Evolutionary conservation across 2,113 vertebrate genomes (phyloP).

Genomic region (Pteruthius melanotis): DNA sequence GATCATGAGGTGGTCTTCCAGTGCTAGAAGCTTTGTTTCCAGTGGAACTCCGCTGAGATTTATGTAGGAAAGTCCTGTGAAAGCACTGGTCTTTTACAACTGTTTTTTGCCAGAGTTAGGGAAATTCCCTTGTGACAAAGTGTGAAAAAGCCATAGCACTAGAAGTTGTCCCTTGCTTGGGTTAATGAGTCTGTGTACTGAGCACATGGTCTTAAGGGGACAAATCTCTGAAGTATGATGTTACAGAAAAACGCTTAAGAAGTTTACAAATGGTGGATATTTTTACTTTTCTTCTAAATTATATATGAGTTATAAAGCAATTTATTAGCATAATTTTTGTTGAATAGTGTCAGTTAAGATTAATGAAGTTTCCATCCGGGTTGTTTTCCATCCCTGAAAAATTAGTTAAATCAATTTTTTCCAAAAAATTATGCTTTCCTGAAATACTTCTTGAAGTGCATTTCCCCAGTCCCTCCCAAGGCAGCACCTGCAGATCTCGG

Average conservation of each 20-base stretch:
- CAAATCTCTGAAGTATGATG: accelerated
- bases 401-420: not conserved
- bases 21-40: not conserved
- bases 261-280: not conserved
- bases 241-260: not conserved
- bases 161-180: not conserved
- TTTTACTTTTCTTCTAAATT: not conserved
- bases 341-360: not conserved
- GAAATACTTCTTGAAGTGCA: not conserved
- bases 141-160: not conserved
- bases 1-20: not conserved
- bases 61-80: not conserved
- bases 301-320: not conserved
- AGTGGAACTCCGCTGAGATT: not conserved
- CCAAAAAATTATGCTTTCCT: not conserved
- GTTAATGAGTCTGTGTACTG: not conserved
- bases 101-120: not conserved
- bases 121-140: not conserved
- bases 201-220: not conserved
- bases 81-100: not conserved
- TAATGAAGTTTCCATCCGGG: not conserved
- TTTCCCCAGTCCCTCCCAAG: not conserved
- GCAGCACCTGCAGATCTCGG: not conserved
- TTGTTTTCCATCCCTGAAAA: not conserved
- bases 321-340: not conserved